These are phyloP conservation scores for Drosophila meridionalis DNA, from an alignment of 2,888 invertebrate species.

Conservation along the genomic window DNA sequence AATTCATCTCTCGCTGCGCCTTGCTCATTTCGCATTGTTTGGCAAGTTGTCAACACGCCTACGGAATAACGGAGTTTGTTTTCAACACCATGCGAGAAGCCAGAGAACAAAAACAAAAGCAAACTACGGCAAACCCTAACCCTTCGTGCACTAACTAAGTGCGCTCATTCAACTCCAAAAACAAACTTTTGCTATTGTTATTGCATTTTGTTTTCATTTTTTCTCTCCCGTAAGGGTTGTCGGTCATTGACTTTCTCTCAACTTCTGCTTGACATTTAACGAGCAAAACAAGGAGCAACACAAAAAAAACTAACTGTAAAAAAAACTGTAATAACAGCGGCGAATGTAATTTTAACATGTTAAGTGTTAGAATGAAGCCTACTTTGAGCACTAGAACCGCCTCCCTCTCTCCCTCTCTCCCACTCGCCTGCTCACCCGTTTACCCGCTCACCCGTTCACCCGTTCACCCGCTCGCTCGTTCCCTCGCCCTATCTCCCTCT, in stretches of 20 bases:
- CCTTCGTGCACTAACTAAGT: constrained; percentile 69
- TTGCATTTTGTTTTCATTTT: constrained; percentile 57
- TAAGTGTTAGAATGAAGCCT: constrained; percentile 80
- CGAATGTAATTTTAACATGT: constrained; percentile 73
- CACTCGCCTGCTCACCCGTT: background rate
- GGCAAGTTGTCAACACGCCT: constrained; percentile 54
- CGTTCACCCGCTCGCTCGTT: background rate
- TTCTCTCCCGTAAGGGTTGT: constrained; percentile 32
- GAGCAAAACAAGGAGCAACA: constrained; percentile 56
- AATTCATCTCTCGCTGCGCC: constrained; percentile 11
- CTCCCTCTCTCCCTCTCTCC: background rate
- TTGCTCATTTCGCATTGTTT: constrained; percentile 41
- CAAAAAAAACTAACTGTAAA: constrained; percentile 2
- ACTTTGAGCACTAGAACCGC: constrained; percentile 54
- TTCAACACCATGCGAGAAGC: constrained; percentile 54
- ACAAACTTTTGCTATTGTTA: constrained; percentile 75
- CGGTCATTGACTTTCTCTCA: constrained; percentile 76
- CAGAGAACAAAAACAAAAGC: constrained; percentile 19
- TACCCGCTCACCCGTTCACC: background rate
- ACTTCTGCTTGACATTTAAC: constrained; percentile 77
- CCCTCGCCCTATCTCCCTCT: background rate
- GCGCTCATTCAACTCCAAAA: constrained; percentile 72
- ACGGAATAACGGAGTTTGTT: constrained; percentile 54
- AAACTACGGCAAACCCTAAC: constrained; percentile 35
- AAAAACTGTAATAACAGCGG: constrained; percentile 49